phyloP scores from a whole-genome alignment of 2,888 invertebrate genomes.

The Amphipoea lucens region DNA sequence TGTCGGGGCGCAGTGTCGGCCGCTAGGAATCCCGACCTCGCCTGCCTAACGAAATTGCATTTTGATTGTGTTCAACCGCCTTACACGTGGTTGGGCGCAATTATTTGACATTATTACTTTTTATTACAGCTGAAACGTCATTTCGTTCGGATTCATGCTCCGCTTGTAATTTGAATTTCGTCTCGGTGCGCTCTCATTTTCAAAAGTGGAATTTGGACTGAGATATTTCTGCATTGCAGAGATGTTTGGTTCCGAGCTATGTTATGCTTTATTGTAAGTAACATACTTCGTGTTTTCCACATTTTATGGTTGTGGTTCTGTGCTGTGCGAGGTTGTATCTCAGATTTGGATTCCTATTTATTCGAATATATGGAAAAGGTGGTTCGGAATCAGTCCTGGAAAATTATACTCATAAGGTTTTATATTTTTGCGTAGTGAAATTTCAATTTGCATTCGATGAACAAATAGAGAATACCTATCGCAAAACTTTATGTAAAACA shows the following conservation, averaged over 20 bases:
- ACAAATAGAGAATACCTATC: slow-evolving; percentile 30
- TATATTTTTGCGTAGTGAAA: slow-evolving; percentile 2
- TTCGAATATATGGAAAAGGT: slow-evolving; percentile 20
- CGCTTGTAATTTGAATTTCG: slow-evolving; percentile 68
- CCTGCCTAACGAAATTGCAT: slow-evolving; percentile 81
- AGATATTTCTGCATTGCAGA: slow-evolving; percentile 63
- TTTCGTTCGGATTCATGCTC: slow-evolving; percentile 65
- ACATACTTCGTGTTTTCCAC: slow-evolving; percentile 48
- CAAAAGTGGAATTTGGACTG: slow-evolving; percentile 58
- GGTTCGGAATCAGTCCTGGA: slow-evolving; percentile 8
- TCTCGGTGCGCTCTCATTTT: slow-evolving; percentile 64
- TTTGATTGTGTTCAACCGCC: slow-evolving; percentile 80
- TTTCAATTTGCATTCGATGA: slow-evolving; percentile 49
- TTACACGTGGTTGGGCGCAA: slow-evolving; percentile 82
- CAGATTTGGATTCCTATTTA: slow-evolving; percentile 34
- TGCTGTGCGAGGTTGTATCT: slow-evolving; percentile 20
- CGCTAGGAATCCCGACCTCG: slow-evolving; percentile 64
- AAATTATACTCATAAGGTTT: slow-evolving; percentile 9
- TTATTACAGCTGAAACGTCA: slow-evolving; percentile 74
- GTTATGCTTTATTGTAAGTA: slow-evolving; percentile 61
- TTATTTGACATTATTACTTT: slow-evolving; percentile 84
- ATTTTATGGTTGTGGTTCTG: slow-evolving; percentile 47
- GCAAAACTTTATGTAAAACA: slow-evolving; percentile 16
- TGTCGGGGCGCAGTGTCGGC: slow-evolving; percentile 51
- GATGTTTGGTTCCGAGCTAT: slow-evolving; percentile 57